phyloP scores from a whole-genome alignment of 2,888 invertebrate species.

The Torymus texanus region DNA sequence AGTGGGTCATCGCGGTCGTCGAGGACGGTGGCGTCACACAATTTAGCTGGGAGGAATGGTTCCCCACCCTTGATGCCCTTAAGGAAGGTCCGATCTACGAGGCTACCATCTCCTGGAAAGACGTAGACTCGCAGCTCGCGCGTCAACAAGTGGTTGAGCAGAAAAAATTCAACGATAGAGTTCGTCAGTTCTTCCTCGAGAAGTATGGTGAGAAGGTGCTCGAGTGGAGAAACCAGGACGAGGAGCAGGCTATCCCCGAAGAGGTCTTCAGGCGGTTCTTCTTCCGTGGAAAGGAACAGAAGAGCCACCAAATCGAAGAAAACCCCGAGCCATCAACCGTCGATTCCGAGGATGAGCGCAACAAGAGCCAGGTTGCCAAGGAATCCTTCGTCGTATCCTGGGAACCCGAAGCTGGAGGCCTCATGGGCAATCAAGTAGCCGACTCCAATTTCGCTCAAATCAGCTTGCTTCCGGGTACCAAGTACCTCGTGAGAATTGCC shows the following conservation, averaged over 20 bases:
- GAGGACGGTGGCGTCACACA: conserved; percentile 69
- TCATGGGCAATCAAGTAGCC: conserved; percentile 73
- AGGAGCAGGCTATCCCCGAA: conserved; percentile 66
- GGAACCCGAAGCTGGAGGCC: conserved; percentile 72
- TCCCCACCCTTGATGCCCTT: conserved; percentile 68
- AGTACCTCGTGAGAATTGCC: conserved; percentile 71
- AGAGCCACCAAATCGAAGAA: conserved; percentile 60
- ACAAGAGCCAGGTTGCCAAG: conserved; percentile 54
- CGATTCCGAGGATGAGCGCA: conserved; percentile 56
- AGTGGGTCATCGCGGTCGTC: conserved; percentile 69
- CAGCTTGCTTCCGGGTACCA: conserved; percentile 70
- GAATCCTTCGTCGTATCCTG: conserved; percentile 71
- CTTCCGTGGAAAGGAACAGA: conserved; percentile 66
- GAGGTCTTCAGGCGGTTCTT: conserved; percentile 70
- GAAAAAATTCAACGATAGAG: conserved; percentile 68
- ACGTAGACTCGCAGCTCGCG: conserved; percentile 65
- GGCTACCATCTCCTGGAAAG: conserved; percentile 71
- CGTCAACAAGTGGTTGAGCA: conserved; percentile 66
- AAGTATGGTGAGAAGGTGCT: conserved; percentile 69
- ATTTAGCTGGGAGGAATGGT: conserved; percentile 71
- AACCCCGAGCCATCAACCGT: conserved; percentile 62
- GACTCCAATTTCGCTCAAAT: conserved; percentile 71
- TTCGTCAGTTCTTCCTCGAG: conserved; percentile 69
- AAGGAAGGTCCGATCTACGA: conserved; percentile 70
- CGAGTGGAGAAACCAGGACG: conserved; percentile 67